Evolutionary conservation across 2,888 invertebrate genomes (phyloP).

Genomic region (Cantharis rustica): DNA sequence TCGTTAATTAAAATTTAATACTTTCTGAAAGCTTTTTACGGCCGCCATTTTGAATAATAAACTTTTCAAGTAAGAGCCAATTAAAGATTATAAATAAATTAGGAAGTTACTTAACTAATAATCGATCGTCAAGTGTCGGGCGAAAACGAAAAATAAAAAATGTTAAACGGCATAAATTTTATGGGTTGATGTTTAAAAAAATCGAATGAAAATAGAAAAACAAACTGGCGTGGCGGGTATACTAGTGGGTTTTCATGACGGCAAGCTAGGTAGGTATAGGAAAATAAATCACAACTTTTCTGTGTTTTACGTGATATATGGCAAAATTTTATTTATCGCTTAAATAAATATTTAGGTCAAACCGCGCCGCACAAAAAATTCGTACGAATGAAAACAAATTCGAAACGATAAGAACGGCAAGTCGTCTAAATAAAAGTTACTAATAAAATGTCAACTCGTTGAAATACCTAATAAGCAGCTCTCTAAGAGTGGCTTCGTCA

Average conservation of each 20-base stretch:
- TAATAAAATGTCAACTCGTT: background rate
- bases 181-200: background rate
- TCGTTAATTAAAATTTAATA: conserved; percentile 1
- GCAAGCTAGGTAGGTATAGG: background rate
- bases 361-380: background rate
- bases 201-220: background rate
- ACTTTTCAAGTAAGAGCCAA: background rate
- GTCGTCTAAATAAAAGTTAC: background rate
- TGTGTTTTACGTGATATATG: background rate
- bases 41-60: background rate
- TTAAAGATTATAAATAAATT: conserved; percentile 4
- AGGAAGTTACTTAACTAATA: background rate
- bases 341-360: background rate
- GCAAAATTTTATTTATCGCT: background rate
- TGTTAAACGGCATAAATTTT: background rate
- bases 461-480: conserved; percentile 85
- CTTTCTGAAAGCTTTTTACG: background rate
- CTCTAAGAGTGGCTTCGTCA: conserved; percentile 92
- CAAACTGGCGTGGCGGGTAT: background rate
- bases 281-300: background rate
- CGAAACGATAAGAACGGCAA: background rate
- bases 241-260: background rate
- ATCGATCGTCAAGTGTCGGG: background rate
- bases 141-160: background rate
- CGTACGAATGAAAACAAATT: background rate